Base-by-base conservation (phyloP, 2,888 invertebrate species). In the Galerucella calmariensis region DNA sequence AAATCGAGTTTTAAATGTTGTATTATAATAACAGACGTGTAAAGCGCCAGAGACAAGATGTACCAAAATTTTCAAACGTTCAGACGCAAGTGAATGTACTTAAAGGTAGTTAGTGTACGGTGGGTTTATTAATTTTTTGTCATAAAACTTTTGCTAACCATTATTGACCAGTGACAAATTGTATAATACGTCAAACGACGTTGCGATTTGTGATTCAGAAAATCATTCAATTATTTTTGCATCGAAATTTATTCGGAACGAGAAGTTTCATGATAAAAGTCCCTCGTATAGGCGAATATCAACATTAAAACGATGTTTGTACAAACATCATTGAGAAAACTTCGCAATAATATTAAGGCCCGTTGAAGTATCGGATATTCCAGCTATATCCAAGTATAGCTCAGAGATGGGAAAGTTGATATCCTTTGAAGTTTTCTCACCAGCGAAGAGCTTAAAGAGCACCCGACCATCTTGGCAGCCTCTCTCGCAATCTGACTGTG, bases 391-490 rank as follows among this genome's bases (percentile, higher is more conserved):
- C 77, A 67, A 67, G 79, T 78, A 78, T 76, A 75, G 80, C 77
- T 80, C 46, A 65, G 46, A 79, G 78, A 79, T 80, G 79, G 77
- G 80, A 78, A 81, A 81, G 79, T 78, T 74, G 81, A 82, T 82
- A 83, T 83, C 84, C 83, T 83, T 84, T 83, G 84, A 84, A 81
- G 83, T 84, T 80, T 81, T 83, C 82, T 82, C 83, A 81, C 81
- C 81, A 82, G 74, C 77, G 59, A 72, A 74, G 69, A 72, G 58
- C 69, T 72, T 66, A 69, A 70, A 69, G 73, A 77, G 77, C 73
- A 69, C 67, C 76, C 73, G 67, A 73, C 74, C 74, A 73, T 76
- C 74, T 74, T 75, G 74, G 75, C 75, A 77, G 74, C 79, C 77
- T 69, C 70, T 71, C 71, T 72, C 76, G 77, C 83, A 82, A 82